Evolutionary conservation across 1,140 invertebrate species (phyloP).

Genomic region (Sminthurides bifidus): DNA sequence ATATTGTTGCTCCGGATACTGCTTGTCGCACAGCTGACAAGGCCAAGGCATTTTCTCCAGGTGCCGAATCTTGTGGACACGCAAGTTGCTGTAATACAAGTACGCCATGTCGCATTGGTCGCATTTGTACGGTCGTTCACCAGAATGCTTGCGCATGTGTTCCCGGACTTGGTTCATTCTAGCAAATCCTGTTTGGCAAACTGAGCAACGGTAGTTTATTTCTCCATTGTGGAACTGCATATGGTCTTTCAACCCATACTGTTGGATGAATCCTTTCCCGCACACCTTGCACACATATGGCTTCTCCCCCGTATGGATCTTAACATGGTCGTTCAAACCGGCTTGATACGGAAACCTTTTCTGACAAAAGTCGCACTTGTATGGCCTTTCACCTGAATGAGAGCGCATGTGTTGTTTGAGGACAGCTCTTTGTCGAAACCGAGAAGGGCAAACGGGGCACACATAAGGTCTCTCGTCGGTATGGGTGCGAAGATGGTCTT

Average conservation of each 20-base stretch:
- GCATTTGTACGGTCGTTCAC: neutral
- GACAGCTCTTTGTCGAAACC: neutral
- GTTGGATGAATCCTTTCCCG: neutral
- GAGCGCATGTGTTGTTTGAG: neutral
- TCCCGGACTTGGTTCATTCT: neutral
- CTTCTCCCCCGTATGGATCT: neutral
- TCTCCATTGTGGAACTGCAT: neutral
- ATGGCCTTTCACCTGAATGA: neutral
- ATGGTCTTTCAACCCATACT: neutral
- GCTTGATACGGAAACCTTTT: neutral
- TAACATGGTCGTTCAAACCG: neutral
- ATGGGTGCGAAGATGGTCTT: too few relatives aligned
- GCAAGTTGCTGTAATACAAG: neutral
- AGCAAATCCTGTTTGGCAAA: neutral
- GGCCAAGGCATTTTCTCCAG: neutral
- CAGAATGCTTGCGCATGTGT: neutral
- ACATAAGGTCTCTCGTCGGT: too few relatives aligned
- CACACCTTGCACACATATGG: neutral
- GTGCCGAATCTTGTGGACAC: neutral
- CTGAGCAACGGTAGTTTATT: neutral
- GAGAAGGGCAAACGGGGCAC: too few relatives aligned
- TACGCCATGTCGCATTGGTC: neutral
- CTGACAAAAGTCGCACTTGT: neutral
- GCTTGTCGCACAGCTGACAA: neutral
- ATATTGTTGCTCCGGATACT: neutral